phyloP scores from a whole-genome alignment of 2,113 vertebrate species.

The Notechis scutatus region DNA sequence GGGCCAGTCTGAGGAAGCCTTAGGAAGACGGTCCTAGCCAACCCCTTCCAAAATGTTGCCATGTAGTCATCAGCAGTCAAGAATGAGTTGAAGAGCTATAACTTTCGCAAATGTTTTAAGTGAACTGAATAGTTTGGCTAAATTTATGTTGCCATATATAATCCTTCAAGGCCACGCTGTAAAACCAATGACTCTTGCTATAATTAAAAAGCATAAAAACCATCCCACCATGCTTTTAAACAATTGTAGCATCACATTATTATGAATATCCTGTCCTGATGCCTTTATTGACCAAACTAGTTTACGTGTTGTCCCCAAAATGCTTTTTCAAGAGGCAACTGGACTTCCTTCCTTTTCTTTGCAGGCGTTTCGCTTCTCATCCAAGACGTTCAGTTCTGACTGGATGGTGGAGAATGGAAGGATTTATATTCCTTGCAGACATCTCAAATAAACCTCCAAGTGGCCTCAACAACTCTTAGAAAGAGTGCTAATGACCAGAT shows the following conservation, averaged over 20 bases:
- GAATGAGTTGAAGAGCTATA: neutral
- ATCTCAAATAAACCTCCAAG: neutral
- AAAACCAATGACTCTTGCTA: neutral
- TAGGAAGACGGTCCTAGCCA: neutral
- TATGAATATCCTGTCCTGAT: neutral
- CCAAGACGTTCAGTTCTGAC: neutral
- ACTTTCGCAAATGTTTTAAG: neutral
- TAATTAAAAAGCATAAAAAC: neutral
- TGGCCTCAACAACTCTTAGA: neutral
- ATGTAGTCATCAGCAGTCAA: neutral
- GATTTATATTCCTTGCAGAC: neutral
- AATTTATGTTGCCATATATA: neutral
- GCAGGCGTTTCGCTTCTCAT: neutral
- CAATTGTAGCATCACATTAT: neutral
- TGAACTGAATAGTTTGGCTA: neutral
- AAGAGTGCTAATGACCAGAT: neutral
- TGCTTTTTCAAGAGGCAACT: neutral
- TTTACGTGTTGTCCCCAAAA: neutral
- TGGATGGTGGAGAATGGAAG: neutral
- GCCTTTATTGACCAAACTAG: neutral
- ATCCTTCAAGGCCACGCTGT: neutral
- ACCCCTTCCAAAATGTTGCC: neutral
- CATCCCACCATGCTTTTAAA: neutral
- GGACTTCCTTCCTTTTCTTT: neutral
- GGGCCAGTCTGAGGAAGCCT: neutral